A percentile compares a stretch with the other conserved stretches of the same genome.
Conservation (phyloP, 2,888 invertebrate species). For the Drosophila parthenogenetica region DNA sequence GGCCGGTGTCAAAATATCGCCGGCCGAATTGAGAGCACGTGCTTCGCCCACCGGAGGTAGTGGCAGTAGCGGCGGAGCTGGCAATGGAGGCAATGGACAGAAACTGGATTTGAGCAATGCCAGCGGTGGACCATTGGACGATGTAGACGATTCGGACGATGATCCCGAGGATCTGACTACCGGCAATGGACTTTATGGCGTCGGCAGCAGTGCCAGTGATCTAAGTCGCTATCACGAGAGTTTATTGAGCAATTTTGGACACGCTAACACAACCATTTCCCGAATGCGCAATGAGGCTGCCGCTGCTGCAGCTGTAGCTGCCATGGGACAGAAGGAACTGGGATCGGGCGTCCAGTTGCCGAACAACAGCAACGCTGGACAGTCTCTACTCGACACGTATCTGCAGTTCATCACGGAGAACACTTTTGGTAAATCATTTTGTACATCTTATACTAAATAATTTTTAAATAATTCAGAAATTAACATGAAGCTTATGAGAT, state of each 20-base stretch:
- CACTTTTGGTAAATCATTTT: conserved; percentile 86
- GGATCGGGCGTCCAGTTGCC: conserved; percentile 88
- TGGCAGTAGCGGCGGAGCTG: conserved; percentile 65
- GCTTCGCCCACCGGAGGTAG: conserved; percentile 94
- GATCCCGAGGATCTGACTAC: conserved; percentile 94
- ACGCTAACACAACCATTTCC: conserved; percentile 88
- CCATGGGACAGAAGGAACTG: conserved; percentile 86
- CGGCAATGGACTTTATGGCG: conserved; percentile 77
- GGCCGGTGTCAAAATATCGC: conserved; percentile 94
- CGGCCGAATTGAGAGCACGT: conserved; percentile 92
- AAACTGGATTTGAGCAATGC: conserved; percentile 90
- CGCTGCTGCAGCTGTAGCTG: conserved; percentile 80
- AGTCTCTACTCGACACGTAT: conserved; percentile 94
- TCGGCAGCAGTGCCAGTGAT: conserved; percentile 72
- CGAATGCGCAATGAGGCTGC: conserved; percentile 88
- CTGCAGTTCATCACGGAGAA: conserved; percentile 95
- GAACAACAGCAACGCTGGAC: conserved; percentile 88
- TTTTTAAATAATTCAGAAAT: not conserved
- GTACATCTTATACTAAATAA: not conserved
- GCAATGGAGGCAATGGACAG: conserved; percentile 59
- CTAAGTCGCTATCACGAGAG: conserved; percentile 84
- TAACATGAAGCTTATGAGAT: too few relatives aligned
- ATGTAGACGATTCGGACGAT: conserved; percentile 89
- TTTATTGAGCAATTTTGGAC: conserved; percentile 84
- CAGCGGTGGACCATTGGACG: conserved; percentile 88